Conservation (phyloP, 2,888 invertebrate genomes). For the Clitarchus hookeri region DNA sequence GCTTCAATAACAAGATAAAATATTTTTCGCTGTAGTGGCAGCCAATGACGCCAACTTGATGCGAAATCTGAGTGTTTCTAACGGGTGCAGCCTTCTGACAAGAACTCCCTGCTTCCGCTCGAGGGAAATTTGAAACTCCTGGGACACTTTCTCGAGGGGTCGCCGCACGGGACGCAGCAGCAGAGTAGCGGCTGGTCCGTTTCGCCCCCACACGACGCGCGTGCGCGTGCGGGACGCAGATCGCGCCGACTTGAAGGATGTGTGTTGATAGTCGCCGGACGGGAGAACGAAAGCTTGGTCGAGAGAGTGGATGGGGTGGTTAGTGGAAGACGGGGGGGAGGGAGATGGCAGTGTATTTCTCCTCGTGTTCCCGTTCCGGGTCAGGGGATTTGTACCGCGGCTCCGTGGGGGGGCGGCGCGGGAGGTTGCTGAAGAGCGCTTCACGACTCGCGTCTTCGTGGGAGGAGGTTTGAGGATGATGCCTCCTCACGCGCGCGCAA, state of each 20-base stretch:
- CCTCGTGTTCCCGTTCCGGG: neutral
- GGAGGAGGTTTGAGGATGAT: neutral
- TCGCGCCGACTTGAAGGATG: neutral
- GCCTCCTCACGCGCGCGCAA: neutral
- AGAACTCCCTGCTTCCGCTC: too few species aligned
- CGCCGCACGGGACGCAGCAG: too few species aligned
- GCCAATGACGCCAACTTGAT: too few species aligned
- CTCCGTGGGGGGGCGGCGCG: neutral
- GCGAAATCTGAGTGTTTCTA: too few species aligned
- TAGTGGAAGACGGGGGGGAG: neutral
- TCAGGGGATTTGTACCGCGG: neutral
- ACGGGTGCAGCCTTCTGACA: too few species aligned
- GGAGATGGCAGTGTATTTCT: neutral
- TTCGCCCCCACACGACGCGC: neutral
- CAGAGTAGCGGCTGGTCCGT: too few species aligned
- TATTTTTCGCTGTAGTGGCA: too few species aligned
- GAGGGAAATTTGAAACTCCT: too few species aligned
- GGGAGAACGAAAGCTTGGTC: neutral
- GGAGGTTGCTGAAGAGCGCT: neutral
- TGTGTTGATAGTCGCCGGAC: neutral
- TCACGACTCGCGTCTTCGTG: conserved; percentile 9
- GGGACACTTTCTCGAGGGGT: too few species aligned
- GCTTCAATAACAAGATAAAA: too few species aligned
- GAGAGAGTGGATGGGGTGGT: neutral
- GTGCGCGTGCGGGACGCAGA: too few species aligned